Evolutionary conservation across 2,888 invertebrate genomes (phyloP).

Genomic region (Leucophenga maculata): DNA sequence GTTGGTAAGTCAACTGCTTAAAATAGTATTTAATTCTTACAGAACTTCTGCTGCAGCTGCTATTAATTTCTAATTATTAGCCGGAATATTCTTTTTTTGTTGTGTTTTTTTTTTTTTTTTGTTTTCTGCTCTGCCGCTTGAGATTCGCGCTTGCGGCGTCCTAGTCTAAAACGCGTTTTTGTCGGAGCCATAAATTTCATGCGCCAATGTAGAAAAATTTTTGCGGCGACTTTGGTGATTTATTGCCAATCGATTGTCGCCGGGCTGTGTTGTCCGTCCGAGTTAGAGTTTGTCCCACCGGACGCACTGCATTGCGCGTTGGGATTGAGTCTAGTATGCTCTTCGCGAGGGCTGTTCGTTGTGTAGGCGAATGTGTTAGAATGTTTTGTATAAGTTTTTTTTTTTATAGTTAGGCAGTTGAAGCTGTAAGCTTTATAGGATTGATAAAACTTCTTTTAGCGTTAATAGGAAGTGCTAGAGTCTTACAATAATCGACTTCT

Average conservation of each 20-base stretch:
- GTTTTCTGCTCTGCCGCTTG: not conserved
- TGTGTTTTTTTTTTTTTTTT: too few species aligned
- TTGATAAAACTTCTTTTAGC: too few species aligned
- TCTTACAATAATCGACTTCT: too few species aligned
- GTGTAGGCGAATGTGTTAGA: too few species aligned
- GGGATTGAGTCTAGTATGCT: too few species aligned
- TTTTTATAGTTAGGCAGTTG: too few species aligned
- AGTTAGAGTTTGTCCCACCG: not conserved
- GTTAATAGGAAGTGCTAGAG: too few species aligned
- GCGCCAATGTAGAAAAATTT: conserved; percentile 45
- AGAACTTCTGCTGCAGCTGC: not conserved
- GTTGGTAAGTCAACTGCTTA: not conserved
- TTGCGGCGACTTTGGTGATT: conserved; percentile 67
- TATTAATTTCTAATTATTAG: conserved; percentile 7
- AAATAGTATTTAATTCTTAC: too few species aligned
- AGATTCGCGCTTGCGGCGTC: not conserved
- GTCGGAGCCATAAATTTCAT: conserved; percentile 14
- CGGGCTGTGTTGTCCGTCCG: conserved; percentile 37
- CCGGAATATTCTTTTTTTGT: not conserved
- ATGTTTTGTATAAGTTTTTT: too few species aligned
- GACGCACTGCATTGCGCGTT: too few species aligned
- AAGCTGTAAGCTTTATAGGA: too few species aligned
- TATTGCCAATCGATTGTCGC: conserved; percentile 70
- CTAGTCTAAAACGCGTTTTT: not conserved
- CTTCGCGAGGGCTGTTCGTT: too few species aligned